Evolutionary conservation across 2,113 vertebrate genomes (phyloP), one percentile per base, ranked within the genome.

Genomic region (Eptesicus fuscus): DNA sequence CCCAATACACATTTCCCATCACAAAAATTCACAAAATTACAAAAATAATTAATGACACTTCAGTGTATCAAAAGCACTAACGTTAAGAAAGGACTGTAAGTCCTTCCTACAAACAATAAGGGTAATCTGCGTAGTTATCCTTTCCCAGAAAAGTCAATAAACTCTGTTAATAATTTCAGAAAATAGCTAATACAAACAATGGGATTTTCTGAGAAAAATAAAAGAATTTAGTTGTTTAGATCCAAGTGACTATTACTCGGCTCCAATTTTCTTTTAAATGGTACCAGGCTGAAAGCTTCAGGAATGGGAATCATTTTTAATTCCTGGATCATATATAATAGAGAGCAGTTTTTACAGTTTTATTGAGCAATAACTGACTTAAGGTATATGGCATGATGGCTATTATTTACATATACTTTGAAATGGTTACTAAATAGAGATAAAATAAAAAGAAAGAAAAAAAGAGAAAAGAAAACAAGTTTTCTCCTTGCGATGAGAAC

Each of bases 261-360:
- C 40, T 61, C 5, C 18, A 22, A 40, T 32, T 70, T 82, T 77
- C 53, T 73, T 84, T 5, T 13, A 92, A 86, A 61, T 78, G 32
- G 20, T 70, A 5, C 17, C 28, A 42, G 2, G 16, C 8, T 83
- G 70, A 87, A 94, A 87, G 16, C 25, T 89, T 84, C 7, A 9
- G 61, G 23, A 93, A 88, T 76, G 78, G 8, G 94, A 92, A 70
- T 82, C 1, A 85, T 86, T 95, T 74, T 88, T 25, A 92, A 63
- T 73, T 83, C 8, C 42, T 71, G 61, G 22, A 44, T 78, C 25
- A 23, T 63, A 2, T 44, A 61, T 51, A 49, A 79, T 2, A 74
- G 35, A 70, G 2, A 28, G 2, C 4, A 61, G 11, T 42, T 61
- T 82, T 32, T 30, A 42, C 16, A 42, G 28, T 83, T 83, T 63